phyloP scores from a whole-genome alignment of 2,113 vertebrate species.

The Sylvilagus bachmani region DNA sequence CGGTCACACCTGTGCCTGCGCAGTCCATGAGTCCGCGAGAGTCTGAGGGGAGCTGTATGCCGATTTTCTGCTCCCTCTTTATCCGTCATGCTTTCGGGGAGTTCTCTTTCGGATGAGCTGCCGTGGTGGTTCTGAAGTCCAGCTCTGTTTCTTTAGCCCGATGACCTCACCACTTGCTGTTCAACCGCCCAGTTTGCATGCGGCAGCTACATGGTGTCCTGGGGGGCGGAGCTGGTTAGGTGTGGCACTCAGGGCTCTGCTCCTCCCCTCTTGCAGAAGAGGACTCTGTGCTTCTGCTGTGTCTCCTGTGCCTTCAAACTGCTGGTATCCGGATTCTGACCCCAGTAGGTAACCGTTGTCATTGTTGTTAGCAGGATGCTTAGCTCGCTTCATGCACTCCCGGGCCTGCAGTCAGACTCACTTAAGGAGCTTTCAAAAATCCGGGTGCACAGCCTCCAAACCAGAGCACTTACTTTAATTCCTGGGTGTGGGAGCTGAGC shows the following conservation, averaged over 20 bases:
- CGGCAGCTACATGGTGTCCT: too few species aligned
- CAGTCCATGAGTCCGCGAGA: not conserved
- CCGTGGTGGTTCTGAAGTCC: not conserved
- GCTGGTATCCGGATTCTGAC: not conserved
- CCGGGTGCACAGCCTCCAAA: not conserved
- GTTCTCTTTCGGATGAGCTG: not conserved
- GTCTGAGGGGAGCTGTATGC: not conserved
- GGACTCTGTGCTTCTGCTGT: not conserved
- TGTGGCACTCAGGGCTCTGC: accelerated
- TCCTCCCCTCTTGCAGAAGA: not conserved
- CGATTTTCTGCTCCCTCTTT: not conserved
- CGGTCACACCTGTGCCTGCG: accelerated
- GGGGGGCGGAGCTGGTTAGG: not conserved
- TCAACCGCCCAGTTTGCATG: not conserved
- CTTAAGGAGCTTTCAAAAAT: not conserved
- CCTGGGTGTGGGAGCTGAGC: not conserved
- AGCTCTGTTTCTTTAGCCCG: not conserved
- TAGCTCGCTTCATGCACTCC: not conserved
- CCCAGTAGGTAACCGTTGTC: not conserved
- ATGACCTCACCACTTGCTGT: not conserved
- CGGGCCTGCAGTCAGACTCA: not conserved
- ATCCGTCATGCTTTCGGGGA: not conserved
- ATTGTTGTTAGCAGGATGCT: not conserved
- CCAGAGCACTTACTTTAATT: not conserved
- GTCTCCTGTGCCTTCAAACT: not conserved